Conservation (phyloP, 1,140 invertebrate genomes). For the Nephotettix cincticeps region DNA sequence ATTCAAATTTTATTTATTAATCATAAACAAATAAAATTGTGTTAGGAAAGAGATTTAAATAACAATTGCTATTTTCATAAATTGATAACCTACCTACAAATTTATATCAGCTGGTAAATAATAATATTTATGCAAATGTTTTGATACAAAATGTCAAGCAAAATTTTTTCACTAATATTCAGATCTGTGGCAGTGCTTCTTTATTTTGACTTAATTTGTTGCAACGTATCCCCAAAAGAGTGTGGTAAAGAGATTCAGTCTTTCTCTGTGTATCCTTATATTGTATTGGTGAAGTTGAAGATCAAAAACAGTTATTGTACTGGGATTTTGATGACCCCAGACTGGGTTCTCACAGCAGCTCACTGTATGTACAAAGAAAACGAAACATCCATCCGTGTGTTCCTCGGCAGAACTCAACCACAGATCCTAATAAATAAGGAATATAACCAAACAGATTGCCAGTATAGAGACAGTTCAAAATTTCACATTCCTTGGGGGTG, state of each 20-base stretch:
- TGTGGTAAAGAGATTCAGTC: not conserved
- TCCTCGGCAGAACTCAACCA: not conserved
- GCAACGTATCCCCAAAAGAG: not conserved
- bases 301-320: not conserved
- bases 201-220: not conserved
- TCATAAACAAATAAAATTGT: too few species aligned
- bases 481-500: not conserved
- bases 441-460: not conserved
- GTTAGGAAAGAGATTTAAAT: too few species aligned
- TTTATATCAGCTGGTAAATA: not conserved
- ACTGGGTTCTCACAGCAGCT: not conserved
- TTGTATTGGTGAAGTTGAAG: not conserved
- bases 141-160: not conserved
- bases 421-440: too few species aligned
- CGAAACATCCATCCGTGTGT: not conserved
- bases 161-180: not conserved
- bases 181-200: not conserved
- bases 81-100: too few species aligned
- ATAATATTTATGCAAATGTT: not conserved
- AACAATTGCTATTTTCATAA: too few species aligned
- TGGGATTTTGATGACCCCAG: not conserved
- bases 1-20: too few species aligned
- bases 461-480: not conserved
- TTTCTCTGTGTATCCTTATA: not conserved
- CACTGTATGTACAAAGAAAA: not conserved